Percentiles rank a stretch among this genome's conserved stretches.
These are phyloP conservation scores for Zaprionus ornatus DNA, from an alignment of 1,140 invertebrate species.

Conservation along the genomic window DNA sequence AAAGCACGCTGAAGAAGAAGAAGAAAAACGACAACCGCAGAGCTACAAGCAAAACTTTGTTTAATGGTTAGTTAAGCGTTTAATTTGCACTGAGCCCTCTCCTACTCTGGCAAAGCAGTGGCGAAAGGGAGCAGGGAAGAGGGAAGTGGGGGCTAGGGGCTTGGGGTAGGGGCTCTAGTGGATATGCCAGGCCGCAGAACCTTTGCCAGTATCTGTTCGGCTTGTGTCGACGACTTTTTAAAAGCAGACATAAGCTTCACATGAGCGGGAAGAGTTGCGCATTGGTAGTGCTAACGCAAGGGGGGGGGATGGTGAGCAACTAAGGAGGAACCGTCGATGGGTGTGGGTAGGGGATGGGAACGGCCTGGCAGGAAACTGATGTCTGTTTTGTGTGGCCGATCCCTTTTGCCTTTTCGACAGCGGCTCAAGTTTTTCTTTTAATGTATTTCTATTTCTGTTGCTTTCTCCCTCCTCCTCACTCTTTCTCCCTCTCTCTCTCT, in stretches of 20 bases:
- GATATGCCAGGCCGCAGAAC: not conserved
- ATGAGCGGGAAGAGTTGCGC: not conserved
- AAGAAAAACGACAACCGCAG: slow-evolving; percentile 61
- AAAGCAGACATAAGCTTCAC: slow-evolving; percentile 33
- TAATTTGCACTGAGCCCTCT: slow-evolving; percentile 60
- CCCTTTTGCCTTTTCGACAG: slow-evolving; percentile 49
- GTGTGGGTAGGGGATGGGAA: not conserved
- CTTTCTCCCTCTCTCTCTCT: not conserved
- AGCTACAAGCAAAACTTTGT: slow-evolving; percentile 78
- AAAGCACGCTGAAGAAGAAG: slow-evolving; percentile 9
- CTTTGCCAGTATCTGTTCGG: slow-evolving; percentile 23
- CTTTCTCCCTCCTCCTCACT: not conserved
- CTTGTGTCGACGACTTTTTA: slow-evolving; percentile 46
- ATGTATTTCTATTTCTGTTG: slow-evolving; percentile 38
- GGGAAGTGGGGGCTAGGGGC: not conserved
- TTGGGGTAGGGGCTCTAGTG: not conserved
- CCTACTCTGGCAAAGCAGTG: slow-evolving; percentile 1
- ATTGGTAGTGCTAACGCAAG: too few relatives aligned
- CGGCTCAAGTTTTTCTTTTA: slow-evolving; percentile 38
- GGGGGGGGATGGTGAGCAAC: not conserved
- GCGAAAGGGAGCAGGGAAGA: too few relatives aligned
- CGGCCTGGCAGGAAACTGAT: not conserved
- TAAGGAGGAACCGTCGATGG: not conserved
- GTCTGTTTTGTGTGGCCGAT: slow-evolving; percentile 21
- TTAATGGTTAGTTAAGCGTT: slow-evolving; percentile 81